Evolutionary conservation across 2,888 invertebrate genomes (phyloP).

Genomic region (Hirtodrosophila histrioides): DNA sequence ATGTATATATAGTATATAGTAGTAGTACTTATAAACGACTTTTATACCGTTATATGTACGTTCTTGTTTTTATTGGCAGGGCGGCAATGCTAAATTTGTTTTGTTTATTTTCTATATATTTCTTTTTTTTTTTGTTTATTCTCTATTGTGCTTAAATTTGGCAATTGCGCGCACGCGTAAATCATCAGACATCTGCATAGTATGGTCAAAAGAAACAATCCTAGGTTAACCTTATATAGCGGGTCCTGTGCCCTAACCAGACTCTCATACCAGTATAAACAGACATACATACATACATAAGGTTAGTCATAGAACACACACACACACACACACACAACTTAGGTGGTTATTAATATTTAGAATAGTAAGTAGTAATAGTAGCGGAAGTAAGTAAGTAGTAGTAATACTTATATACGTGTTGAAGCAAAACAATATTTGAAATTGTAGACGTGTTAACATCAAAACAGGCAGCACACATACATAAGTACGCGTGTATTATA

Average conservation of each 20-base stretch:
- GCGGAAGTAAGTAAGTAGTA: not conserved
- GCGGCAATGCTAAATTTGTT: slow-evolving; percentile 62
- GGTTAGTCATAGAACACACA: slow-evolving; percentile 2
- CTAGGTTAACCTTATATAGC: slow-evolving; percentile 11
- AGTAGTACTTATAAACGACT: slow-evolving; percentile 18
- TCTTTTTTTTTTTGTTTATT: not conserved
- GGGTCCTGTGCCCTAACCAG: not conserved
- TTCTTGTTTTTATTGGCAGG: slow-evolving; percentile 6
- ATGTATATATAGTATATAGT: slow-evolving; percentile 14
- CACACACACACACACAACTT: slow-evolving; percentile 1
- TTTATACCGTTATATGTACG: slow-evolving; percentile 13
- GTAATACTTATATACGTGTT: not conserved
- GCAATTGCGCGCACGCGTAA: slow-evolving; percentile 64
- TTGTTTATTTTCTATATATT: slow-evolving; percentile 1
- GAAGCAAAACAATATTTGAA: slow-evolving; percentile 1
- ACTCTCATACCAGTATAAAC: not conserved
- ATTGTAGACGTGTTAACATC: slow-evolving; percentile 4
- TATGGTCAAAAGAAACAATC: slow-evolving; percentile 83
- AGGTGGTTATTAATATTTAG: not conserved
- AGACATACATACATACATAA: not conserved
- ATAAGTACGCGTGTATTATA: not conserved
- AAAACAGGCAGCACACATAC: slow-evolving; percentile 8
- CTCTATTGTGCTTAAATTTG: slow-evolving; percentile 44
- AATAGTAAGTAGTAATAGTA: not conserved
- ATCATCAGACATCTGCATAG: slow-evolving; percentile 84